Evolutionary conservation across 2,113 vertebrate species (phyloP), one percentile per base, ranked within the genome.

Genomic region (Alouatta palliata): DNA sequence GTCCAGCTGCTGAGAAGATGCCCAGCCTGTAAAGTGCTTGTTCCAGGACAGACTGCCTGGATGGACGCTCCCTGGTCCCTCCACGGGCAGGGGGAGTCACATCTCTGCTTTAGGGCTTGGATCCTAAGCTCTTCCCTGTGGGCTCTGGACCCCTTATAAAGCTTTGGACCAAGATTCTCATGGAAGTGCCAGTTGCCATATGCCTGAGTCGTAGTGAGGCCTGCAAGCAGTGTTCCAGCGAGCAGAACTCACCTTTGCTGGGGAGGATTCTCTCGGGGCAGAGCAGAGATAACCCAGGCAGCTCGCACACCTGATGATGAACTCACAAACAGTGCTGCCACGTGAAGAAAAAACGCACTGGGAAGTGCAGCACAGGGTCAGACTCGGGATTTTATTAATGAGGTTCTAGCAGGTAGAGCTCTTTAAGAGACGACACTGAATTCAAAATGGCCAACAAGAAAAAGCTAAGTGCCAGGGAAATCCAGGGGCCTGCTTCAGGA

Each of bases 81-180:
- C 64, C 21, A 0, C 10, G 0, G 10, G 49, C 8, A 27, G 43
- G 12, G 32, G 1, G 5, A 5, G 43, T 8, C 37, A 0, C 8
- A 0, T 23, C 80, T 19, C 64, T 0, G 32, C 49, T 19, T 1
- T 3, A 30, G 83, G 52, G 5, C 6, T 6, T 23, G 4, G 19
- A 0, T 35, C 5, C 2, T 8, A 0, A 2, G 3, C 32, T 10
- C 45, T 8, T 7, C 19, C 80, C n/a, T 2, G 4, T 30, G 61
- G 35, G 30, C 71, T 17, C 61, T 21, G 5, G 47, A 56, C 87
- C 58, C 45, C n/a, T 21, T 17, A 0, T 0, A 4, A 37, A 54
- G 45, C 30, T 20, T 9, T 11, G 49, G 58, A 12, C 91, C 43
- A 1, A 32, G 43, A 45, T 12, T 43, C 43, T 54, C 19, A 2